A percentile compares a stretch with the other conserved stretches of the same genome.
These are phyloP conservation scores for Sigmodon hispidus DNA, from an alignment of 2,113 vertebrate genomes.

Conservation along the genomic window DNA sequence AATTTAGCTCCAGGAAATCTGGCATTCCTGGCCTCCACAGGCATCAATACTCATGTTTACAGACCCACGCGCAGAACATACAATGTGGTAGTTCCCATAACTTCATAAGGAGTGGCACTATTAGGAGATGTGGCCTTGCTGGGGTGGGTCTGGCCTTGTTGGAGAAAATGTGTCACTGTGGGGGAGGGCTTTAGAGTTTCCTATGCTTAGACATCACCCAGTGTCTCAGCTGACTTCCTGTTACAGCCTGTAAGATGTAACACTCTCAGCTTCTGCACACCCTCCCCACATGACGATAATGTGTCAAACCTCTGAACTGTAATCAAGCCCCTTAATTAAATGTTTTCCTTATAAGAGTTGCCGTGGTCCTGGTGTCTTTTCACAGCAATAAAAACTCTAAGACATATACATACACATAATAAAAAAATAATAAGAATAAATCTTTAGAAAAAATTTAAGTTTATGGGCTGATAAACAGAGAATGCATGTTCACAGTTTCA, in stretches of 20 bases:
- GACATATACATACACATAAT: not conserved
- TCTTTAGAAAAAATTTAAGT: not conserved
- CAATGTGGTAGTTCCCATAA: not conserved
- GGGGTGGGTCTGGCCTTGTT: not conserved
- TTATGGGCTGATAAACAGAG: not conserved
- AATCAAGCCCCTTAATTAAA: too few relatives aligned
- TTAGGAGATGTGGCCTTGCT: not conserved
- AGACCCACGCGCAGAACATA: not conserved
- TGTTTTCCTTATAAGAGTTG: too few relatives aligned
- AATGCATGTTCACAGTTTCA: not conserved
- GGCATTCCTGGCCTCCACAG: not conserved
- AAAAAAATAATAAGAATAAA: not conserved
- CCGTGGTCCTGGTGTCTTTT: too few relatives aligned
- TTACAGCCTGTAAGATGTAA: not conserved
- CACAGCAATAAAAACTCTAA: too few relatives aligned
- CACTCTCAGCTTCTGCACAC: not conserved
- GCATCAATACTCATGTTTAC: not conserved
- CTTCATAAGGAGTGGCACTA: not conserved
- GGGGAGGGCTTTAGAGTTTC: not conserved
- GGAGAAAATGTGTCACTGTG: not conserved
- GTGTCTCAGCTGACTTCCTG: not conserved
- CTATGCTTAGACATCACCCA: not conserved
- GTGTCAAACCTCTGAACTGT: not conserved
- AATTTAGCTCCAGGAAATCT: not conserved
- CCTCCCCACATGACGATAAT: not conserved